phyloP scores from a whole-genome alignment of 2,797 vertebrate species.

The Erethizon dorsatum region DNA sequence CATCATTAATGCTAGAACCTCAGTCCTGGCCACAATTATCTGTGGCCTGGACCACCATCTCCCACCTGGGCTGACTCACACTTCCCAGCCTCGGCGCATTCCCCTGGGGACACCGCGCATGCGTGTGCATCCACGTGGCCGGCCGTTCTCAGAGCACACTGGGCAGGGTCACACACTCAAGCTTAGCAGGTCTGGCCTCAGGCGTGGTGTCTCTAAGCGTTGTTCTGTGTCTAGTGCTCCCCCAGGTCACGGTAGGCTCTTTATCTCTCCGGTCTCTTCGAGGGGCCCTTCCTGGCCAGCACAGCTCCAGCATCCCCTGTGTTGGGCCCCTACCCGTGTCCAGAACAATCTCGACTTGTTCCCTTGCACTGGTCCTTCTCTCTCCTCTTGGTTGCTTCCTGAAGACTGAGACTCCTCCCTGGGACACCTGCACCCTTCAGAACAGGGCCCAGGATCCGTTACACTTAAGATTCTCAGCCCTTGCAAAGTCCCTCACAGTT shows the following conservation, averaged over 20 bases:
- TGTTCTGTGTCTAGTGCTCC: background rate
- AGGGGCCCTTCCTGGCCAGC: background rate
- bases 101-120: fast-evolving
- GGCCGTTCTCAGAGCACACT: background rate
- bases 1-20: background rate
- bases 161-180: background rate
- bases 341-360: background rate
- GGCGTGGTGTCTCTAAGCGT: background rate
- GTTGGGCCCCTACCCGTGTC: fast-evolving
- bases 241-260: fast-evolving
- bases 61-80: background rate
- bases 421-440: background rate
- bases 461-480: background rate
- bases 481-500: background rate
- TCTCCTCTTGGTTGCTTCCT: background rate
- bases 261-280: background rate
- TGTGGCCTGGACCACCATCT: background rate
- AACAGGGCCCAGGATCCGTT: background rate
- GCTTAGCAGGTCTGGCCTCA: background rate
- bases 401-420: background rate
- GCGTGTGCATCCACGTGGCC: background rate
- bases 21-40: too few species aligned
- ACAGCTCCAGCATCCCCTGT: background rate
- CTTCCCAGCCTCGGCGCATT: too few species aligned
- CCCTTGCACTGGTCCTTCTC: background rate